These are phyloP conservation scores for Lamellibrachia luymesi DNA, from an alignment of 1,140 invertebrate species.

Conservation along the genomic window DNA sequence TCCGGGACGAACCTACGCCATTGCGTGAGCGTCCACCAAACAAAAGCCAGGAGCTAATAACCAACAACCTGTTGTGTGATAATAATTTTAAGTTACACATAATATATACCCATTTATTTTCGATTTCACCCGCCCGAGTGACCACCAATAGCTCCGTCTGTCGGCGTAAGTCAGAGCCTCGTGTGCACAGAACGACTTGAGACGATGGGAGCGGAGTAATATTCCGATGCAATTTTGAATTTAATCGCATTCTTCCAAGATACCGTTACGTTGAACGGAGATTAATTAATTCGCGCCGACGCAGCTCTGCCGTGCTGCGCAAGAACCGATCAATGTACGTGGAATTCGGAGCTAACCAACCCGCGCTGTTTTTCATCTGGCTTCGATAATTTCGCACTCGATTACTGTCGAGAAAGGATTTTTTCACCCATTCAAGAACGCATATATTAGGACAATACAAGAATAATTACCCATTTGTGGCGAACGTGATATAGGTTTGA, in stretches of 20 bases:
- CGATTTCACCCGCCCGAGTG: too few species aligned
- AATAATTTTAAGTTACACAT: background rate
- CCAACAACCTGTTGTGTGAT: background rate
- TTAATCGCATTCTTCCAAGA: background rate
- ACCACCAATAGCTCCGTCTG: too few species aligned
- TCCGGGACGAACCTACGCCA: background rate
- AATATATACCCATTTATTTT: background rate
- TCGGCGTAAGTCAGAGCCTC: background rate
- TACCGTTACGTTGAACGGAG: background rate
- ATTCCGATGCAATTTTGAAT: background rate
- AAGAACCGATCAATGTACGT: background rate
- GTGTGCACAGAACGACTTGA: background rate
- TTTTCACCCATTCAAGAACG: too few species aligned
- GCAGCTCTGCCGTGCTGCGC: too few species aligned
- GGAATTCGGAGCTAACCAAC: background rate
- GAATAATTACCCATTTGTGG: background rate
- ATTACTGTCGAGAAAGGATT: background rate
- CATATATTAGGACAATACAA: background rate
- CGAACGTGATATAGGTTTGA: background rate
- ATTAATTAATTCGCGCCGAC: background rate
- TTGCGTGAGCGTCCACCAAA: background rate
- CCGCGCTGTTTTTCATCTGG: background rate
- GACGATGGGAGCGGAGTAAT: background rate
- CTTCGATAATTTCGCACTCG: background rate
- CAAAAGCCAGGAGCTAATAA: background rate